Evolutionary conservation across 2,797 vertebrate species (phyloP), one percentile per base, ranked within the genome.

Genomic region (Hafferia zeledoni): DNA sequence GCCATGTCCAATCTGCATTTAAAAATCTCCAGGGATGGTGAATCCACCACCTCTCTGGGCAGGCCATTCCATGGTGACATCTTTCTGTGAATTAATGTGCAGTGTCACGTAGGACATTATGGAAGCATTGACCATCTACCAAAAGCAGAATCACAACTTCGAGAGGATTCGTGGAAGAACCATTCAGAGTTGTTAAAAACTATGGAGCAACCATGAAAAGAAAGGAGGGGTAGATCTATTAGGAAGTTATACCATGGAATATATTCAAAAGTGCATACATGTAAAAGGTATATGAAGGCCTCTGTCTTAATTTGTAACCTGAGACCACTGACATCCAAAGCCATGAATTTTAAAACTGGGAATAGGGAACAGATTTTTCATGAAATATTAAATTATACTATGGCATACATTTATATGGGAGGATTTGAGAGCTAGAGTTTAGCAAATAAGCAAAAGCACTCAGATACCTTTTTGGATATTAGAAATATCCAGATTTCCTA

Each of bases 31-130:
- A n/a, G n/a, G n/a, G n/a, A n/a, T n/a, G n/a, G n/a, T n/a, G n/a
- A n/a, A n/a, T n/a, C n/a, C n/a, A n/a, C n/a, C n/a, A n/a, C n/a
- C n/a, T n/a, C n/a, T n/a, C n/a, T n/a, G n/a, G n/a, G n/a, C n/a
- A n/a, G n/a, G n/a, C n/a, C n/a, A n/a, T n/a, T n/a, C n/a, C n/a
- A 56, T 1, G 22, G 35, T 12, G 20, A 52, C 27, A 3, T 49
- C 49, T 37, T 87, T 72, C 63, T n/a, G 10, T 67, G 60, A 65
- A 72, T 68, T 47, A 52, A 27, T 5, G 22, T 37, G 12, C 37
- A 37, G 61, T 30, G 19, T 46, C 19, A 44, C 0, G 0, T 7
- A 56, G 37, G 60, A 81, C 24, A 53, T 20, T 0, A 4, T 12
- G 53, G 56, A 90, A 74, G 19, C 41, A 41, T 0, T 24, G 16